phyloP scores from a whole-genome alignment of 2,888 invertebrate species.

The Limnephilus marmoratus region DNA sequence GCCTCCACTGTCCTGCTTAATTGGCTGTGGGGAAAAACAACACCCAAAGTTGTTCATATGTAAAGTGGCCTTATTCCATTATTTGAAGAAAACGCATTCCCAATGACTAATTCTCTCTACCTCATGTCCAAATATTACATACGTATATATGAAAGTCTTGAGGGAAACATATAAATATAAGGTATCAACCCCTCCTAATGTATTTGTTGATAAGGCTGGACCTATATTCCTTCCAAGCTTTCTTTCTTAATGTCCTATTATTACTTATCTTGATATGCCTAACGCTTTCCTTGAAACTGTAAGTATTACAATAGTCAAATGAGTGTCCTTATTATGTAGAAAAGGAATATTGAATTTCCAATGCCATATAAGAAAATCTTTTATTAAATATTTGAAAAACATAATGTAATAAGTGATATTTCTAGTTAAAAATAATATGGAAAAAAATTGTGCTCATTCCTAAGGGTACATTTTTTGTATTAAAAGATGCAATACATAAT shows the following conservation, averaged over 20 bases:
- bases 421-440: neutral
- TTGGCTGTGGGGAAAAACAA: conserved; percentile 89
- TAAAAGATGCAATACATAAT: neutral
- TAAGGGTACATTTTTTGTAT: too few relatives aligned
- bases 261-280: neutral
- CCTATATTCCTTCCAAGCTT: neutral
- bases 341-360: neutral
- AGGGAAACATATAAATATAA: neutral
- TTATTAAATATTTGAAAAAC: neutral
- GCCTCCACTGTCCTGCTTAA: conserved; percentile 87
- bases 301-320: neutral
- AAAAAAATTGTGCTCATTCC: neutral
- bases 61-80: conserved; percentile 66
- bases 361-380: neutral
- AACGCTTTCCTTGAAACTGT: neutral
- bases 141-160: neutral
- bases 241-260: neutral
- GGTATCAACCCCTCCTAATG: neutral
- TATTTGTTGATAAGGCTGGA: neutral
- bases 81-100: conserved; percentile 48
- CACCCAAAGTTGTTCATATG: conserved; percentile 80
- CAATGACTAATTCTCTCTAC: conserved; percentile 12
- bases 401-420: neutral
- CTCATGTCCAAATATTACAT: neutral
- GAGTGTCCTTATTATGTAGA: neutral